Evolutionary conservation across 2,797 vertebrate species (phyloP).

Genomic region (Manis crassicaudata): DNA sequence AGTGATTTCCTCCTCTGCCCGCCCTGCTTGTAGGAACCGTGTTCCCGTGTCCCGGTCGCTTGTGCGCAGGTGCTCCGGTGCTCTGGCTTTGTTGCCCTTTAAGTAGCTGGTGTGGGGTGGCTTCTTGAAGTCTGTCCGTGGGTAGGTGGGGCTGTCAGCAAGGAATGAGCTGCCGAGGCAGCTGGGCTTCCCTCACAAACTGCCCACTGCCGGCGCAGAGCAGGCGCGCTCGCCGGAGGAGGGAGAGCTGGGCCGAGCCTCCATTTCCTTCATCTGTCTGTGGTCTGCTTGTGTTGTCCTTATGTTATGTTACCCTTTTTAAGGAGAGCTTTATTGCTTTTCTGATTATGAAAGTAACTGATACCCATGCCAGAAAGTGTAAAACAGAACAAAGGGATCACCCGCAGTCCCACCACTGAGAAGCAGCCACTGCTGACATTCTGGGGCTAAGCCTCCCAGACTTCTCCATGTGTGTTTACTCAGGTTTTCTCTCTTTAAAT

Average conservation of each 20-base stretch:
- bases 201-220: rapidly evolving
- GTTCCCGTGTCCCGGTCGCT: rapidly evolving
- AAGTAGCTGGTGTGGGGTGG: conserved; percentile 50
- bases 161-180: background rate
- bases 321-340: conserved; percentile 23
- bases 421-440: background rate
- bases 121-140: background rate
- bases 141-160: rapidly evolving
- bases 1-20: background rate
- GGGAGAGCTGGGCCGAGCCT: background rate
- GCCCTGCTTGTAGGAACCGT: background rate
- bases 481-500: background rate
- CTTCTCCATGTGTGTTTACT: background rate
- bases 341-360: conserved; percentile 13
- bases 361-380: background rate
- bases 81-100: background rate
- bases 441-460: background rate
- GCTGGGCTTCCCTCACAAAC: background rate
- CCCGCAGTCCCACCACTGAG: no score
- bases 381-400: background rate
- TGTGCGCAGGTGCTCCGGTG: background rate
- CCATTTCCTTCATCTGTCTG: background rate
- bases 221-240: background rate
- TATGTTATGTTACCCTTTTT: background rate
- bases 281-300: background rate